Evolutionary conservation across 1,140 invertebrate genomes (phyloP), one percentile per base, ranked within the genome.

Genomic region (Vanessa tameamea): DNA sequence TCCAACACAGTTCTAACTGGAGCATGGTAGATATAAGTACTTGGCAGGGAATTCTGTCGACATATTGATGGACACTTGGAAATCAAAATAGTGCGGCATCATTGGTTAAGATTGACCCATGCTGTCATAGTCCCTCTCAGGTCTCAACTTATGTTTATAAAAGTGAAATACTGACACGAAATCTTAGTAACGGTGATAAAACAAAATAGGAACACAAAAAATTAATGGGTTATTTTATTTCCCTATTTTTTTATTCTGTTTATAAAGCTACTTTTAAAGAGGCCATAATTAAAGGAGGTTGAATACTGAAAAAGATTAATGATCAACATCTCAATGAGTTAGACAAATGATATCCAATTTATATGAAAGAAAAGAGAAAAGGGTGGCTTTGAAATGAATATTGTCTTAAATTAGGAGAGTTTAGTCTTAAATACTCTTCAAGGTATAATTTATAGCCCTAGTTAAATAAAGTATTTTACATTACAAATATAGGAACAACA

Each of bases 341-440:
- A 78, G 72, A 78, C 76, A 78, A 78, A 78, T 78, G 73, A 76
- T 70, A 78, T 71, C 67, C 71, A 76, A 78, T 78, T 76, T 76
- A 73, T 76, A 73, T 76, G 70, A 75, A 79, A 75, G 74, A 76
- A 76, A 76, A 77, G 72, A 77, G 72, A 75, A 73, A 73, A 65
- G 69, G 66, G 72, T 72, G 70, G 63, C 69, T 72, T 75, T 75
- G 69, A 75, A 74, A 59, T 75, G 75, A 73, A 75, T 79, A 79
- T 77, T 77, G 72, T 74, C 75, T 74, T 79, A 74, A 79, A 79
- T 79, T 79, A 79, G 66, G 57, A 75, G 78, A 75, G 72, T 73
- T 79, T 79, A 79, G 73, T 37, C 67, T 74, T 77, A 69, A 79
- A 74, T 72, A 75, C 72, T 71, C 70, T 69, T 78, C 64, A 63